phyloP scores from a whole-genome alignment of 2,113 vertebrate genomes.

The Nettapus auritus region DNA sequence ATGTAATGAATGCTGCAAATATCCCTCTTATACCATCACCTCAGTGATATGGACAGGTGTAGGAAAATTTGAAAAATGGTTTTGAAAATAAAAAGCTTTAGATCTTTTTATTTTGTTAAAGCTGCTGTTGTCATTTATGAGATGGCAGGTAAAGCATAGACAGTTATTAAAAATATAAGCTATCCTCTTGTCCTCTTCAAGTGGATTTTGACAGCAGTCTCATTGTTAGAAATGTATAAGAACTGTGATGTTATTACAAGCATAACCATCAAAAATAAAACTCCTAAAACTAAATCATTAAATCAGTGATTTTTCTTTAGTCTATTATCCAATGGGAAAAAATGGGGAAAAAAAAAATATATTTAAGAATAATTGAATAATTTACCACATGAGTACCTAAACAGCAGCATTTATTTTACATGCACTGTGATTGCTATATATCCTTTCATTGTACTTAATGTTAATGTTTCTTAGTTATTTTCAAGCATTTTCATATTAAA shows the following conservation, averaged over 20 bases:
- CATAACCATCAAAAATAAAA: background rate
- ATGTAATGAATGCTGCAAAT: background rate
- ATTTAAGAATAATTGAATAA: background rate
- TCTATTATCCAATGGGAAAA: background rate
- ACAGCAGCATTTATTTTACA: background rate
- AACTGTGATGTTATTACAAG: background rate
- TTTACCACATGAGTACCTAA: background rate
- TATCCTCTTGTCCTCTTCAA: background rate
- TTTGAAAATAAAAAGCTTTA: constrained; percentile 14
- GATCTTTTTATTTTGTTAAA: background rate
- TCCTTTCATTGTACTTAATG: background rate
- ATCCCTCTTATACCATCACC: background rate
- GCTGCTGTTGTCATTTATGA: background rate
- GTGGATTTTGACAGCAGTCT: background rate
- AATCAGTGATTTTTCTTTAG: background rate
- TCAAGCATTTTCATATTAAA: background rate
- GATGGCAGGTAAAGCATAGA: background rate
- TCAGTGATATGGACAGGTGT: background rate
- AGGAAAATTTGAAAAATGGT: background rate
- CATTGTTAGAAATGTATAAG: background rate
- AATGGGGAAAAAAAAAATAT: background rate
- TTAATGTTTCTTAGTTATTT: background rate
- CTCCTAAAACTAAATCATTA: background rate
- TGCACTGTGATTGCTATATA: background rate
- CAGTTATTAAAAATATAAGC: constrained; percentile 19